Base-by-base conservation (phyloP, 2,113 vertebrate species). In the Silurus asotus region DNA sequence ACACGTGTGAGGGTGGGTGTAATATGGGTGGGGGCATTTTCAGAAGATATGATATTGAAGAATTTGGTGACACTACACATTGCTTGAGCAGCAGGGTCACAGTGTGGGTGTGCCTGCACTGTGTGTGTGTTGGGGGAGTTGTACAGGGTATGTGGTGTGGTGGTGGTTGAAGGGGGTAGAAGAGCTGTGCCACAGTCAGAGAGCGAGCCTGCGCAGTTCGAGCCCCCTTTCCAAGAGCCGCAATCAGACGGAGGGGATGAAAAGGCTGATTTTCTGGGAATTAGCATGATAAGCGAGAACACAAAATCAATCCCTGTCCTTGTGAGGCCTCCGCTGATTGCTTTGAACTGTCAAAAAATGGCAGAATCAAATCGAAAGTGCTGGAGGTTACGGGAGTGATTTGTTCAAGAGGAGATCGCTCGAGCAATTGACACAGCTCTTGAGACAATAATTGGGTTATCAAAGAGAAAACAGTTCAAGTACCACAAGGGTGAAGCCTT, bases 371-470 rank as follows among this genome's bases (percentile, higher is more conserved):
- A 99, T 99, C 94, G 96, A 99, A 99, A 99, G 97, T 98, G 98
- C 98, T 99, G 96, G 97, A 99, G 98, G 98, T 99, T 98, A 99
- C 96, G 95, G 98, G 97, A 98, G 97, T 98, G 97, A 99, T 99
- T 99, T 99, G 97, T 99, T 99, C 96, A 98, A 99, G 98, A 99
- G 98, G 98, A 97, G 98, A 99, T 99, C 97, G 97, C 97, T 97
- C 94, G 96, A 97, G 98, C 98, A 99, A 99, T 99, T 99, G 98
- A 99, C 98, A 99, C 97, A 99, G 98, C 97, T 99, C 98, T 99
- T 97, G 96, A 99, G 97, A 99, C 98, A 98, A 98, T 99, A 99
- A 99, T 99, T 99, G 97, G 98, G 98, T 99, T 99, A 99, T 99
- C 98, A 99, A 99, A 99, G 98, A 98, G 98, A 99, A 99, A 99